Evolutionary conservation across 1,140 invertebrate genomes (phyloP), one percentile per base, ranked within the genome.

Genomic region (Ericerus pela): DNA sequence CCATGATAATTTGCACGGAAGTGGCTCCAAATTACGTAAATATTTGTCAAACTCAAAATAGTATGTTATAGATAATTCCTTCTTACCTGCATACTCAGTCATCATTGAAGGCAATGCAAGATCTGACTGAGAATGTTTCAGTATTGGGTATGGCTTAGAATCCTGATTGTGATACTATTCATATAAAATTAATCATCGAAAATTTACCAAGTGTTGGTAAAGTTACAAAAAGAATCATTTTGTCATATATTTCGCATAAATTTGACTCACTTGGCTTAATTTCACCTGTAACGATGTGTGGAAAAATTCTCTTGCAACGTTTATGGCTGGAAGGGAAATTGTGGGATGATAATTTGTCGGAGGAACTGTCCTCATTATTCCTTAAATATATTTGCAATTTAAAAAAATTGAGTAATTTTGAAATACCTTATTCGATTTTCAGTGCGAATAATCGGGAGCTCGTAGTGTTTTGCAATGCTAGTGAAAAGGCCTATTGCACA

Each of bases 21-120:
- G 18, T 53, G 5, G 27, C 16, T 53, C 30, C 16, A 16, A n/a
- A 2, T 29, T 53, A 5, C 6, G 51, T 2, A 53, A 53, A 56
- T 68, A 64, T 65, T 37, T 57, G 41, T 24, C 24, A 5, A 55
- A 55, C 20, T 51, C n/a, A n/a, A n/a, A n/a, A n/a, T n/a, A n/a
- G n/a, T n/a, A n/a, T n/a, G n/a, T n/a, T n/a, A n/a, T n/a, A n/a
- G n/a, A n/a, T n/a, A n/a, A n/a, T n/a, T n/a, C n/a, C 2, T 16
- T n/a, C 51, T 29, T 12, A 53, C 10, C 10, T 53, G 3, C 18
- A 28, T 2, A 26, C 27, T 53, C 5, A 31, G 3, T 31, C 51
- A 2, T 12, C 11, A 18, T n/a, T 30, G 14, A 47, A 24, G 22
- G 41, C 22, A 14, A n/a, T n/a, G n/a, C n/a, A n/a, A n/a, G n/a